Base-by-base conservation (phyloP, 2,113 vertebrate genomes). In the Odocoileus hemionus region DNA sequence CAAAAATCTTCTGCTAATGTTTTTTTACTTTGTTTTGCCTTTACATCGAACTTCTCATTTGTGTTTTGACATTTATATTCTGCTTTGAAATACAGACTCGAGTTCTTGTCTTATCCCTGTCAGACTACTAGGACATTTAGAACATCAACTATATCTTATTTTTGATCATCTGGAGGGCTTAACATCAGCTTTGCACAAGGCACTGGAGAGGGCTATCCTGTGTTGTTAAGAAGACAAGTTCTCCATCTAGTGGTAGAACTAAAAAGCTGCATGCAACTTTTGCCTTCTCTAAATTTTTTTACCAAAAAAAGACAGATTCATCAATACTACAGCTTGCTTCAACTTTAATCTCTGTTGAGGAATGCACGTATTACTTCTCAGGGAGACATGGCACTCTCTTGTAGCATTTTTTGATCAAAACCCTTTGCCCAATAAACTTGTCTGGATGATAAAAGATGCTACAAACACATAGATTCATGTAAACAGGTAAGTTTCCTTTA, bases 161-260 rank as follows among this genome's bases (percentile, higher is more conserved):
- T 76, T 60, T 93, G 28, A 61, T 82, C 30, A 47, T 2, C 12
- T 47, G 76, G 26, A 26, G 45, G 6, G 26, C 33, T 36, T 74
- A 23, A 15, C 43, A 11, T 47, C 33, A 4, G n/a, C 13, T 84
- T 55, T 21, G 47, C 26, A 26, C 30, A 30, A 39, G 17, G 14
- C 8, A 1, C 83, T 55, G 8, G 21, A 52, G 36, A 39, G 9
- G 54, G 76, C n/a, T 78, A 16, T 86, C 28, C 80, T 14, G 25
- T 43, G 55, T 85, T 84, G 91, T 39, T 79, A 54, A 96, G 82
- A 85, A 52, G 47, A 43, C 60, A 60, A 50, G 83, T 79, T 17
- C 94, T 76, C 97, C 98, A 97, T 64, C 97, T 98, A 97, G 97
- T 96, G 97, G 97, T 88, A 67, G 85, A 76, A 96, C 61, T 76